phyloP scores from a whole-genome alignment of 2,797 vertebrate species.

The Bufotes viridis region DNA sequence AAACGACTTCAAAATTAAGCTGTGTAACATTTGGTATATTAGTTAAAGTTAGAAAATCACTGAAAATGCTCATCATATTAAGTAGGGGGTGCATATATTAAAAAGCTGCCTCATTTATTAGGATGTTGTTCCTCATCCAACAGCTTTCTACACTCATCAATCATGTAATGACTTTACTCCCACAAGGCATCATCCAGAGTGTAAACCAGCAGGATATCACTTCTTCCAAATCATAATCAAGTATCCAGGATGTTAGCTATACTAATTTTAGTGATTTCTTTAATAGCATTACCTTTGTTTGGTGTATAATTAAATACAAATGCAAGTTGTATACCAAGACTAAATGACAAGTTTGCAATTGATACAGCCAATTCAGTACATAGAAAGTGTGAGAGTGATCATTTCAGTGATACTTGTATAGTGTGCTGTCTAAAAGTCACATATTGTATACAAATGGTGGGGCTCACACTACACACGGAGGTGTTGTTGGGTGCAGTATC shows the following conservation, averaged over 20 bases:
- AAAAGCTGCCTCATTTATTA: neutral
- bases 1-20: neutral
- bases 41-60: neutral
- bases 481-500: too few relatives aligned
- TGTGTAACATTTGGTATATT: neutral
- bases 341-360: neutral
- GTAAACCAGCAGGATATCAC: constrained; percentile 48
- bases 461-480: too few relatives aligned
- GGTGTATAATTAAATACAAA: constrained; percentile 1
- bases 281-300: constrained; percentile 26
- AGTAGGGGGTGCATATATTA: neutral
- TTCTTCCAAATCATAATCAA: constrained; percentile 48
- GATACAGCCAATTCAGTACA: neutral
- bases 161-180: constrained; percentile 38
- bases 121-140: neutral
- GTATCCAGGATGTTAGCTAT: constrained; percentile 40
- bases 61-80: neutral
- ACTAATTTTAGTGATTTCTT: constrained; percentile 6
- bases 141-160: constrained; percentile 45
- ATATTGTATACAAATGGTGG: too few relatives aligned
- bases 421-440: neutral
- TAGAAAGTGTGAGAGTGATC: neutral
- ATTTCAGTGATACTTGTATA: neutral
- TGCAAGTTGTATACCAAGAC: neutral
- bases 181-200: constrained; percentile 24